Conservation (phyloP, 2,113 vertebrate species). For the Poicephalus gulielmi region DNA sequence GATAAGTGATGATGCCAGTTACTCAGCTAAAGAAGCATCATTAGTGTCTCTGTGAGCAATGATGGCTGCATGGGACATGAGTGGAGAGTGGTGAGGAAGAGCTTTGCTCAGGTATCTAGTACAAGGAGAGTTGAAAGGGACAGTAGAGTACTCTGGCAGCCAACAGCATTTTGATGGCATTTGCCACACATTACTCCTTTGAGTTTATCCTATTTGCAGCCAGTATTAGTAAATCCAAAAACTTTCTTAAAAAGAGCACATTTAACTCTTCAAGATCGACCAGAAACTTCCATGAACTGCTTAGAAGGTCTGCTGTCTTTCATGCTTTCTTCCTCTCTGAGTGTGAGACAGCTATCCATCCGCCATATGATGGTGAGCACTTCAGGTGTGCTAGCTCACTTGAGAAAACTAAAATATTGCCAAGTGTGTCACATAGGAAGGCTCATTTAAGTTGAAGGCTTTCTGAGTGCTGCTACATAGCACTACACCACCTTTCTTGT, state of each 20-base stretch:
- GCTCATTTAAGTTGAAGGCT: background rate
- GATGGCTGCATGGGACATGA: accelerated
- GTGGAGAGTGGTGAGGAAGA: background rate
- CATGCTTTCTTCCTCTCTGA: background rate
- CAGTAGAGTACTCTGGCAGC: background rate
- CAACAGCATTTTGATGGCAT: background rate
- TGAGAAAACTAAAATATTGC: background rate
- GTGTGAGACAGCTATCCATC: background rate
- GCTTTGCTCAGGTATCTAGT: background rate
- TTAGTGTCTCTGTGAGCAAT: accelerated
- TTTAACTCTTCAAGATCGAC: background rate
- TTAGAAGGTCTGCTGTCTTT: background rate
- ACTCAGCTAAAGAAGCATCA: background rate
- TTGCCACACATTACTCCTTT: background rate
- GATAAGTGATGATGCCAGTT: background rate
- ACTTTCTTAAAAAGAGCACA: background rate
- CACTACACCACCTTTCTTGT: background rate
- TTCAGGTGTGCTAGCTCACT: background rate
- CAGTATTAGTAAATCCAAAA: background rate
- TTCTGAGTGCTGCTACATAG: background rate
- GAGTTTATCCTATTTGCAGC: accelerated
- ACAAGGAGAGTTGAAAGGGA: background rate
- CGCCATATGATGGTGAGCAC: too few relatives aligned
- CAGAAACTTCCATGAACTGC: background rate
- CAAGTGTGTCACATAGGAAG: background rate